Evolutionary conservation across 2,113 vertebrate species (phyloP), one percentile per base, ranked within the genome.

Genomic region (Salminus brasiliensis): DNA sequence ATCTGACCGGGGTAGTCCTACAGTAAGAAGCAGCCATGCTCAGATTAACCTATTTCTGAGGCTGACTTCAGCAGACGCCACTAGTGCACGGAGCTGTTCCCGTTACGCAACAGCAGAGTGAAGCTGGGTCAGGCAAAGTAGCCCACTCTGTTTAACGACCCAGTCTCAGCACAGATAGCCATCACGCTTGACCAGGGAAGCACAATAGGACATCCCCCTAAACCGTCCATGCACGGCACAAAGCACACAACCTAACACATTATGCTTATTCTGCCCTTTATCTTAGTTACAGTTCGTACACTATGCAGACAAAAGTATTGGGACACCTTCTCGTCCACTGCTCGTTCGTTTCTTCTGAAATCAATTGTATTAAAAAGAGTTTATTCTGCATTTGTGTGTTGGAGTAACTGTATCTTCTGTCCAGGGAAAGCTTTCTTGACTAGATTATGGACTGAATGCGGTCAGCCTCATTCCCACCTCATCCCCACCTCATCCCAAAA

Each of bases 141-240:
- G 41, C 60, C 72, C 32, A 74, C 43, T 67, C 47, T 57, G 62
- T 74, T 80, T 80, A 74, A 74, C 60, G 27, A 80, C 29, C 27
- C 36, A 7, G 70, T 55, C 72, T 74, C 45, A 43, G 72, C 41
- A 76, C 30, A 67, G 27, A 67, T 63, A 41, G 53, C 34, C 72
- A 45, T 74, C 60, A 34, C 49, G 47, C 34, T 55, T 27, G 25
- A 53, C 29, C 47, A 76, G 41, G 63, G 45, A 76, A 36, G 59
- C 39, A 65, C 73, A 65, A 18, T 15, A n/a, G 5, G 16, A 16
- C 36, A 39, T 21, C n/a, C 39, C 11, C 21, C n/a, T n/a, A 12
- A 73, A 13, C 10, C 47, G 43, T 2, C 10, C 47, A 7, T 8
- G 13, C 30, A 36, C 34, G 21, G 9, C 32, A 18, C 30, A 36